These are phyloP conservation scores for Lepus europaeus DNA, from an alignment of 2,113 vertebrate species.

Conservation along the genomic window DNA sequence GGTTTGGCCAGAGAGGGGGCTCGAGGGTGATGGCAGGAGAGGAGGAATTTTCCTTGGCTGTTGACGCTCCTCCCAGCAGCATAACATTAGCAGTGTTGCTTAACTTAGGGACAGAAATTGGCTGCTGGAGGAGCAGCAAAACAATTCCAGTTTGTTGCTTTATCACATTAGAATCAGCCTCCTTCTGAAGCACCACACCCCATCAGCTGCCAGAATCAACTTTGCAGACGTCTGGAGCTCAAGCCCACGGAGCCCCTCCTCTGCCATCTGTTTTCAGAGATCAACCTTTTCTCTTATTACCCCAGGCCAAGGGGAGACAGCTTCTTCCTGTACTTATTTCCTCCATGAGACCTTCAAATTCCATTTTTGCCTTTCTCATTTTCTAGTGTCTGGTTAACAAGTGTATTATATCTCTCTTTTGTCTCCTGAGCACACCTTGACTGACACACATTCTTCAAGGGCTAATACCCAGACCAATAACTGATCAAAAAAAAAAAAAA, in stretches of 20 bases:
- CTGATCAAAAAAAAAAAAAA: background rate
- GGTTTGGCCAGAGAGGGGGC: background rate
- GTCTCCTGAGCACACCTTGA: background rate
- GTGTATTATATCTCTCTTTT: background rate
- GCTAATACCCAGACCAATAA: background rate
- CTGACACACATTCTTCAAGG: background rate
- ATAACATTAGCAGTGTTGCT: background rate
- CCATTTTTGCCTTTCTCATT: constrained; percentile 3
- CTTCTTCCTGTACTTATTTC: background rate
- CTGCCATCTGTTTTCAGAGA: background rate
- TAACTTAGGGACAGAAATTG: background rate
- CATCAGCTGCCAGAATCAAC: background rate
- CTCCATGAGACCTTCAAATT: background rate
- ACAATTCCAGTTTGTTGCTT: constrained; percentile 29
- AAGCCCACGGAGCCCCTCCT: background rate
- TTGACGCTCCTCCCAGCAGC: background rate
- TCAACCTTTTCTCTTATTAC: background rate
- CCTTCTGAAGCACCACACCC: background rate
- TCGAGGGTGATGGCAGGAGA: background rate
- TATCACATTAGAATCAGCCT: background rate
- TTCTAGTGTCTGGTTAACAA: background rate
- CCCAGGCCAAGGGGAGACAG: background rate
- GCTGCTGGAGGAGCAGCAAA: background rate
- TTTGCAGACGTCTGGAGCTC: background rate
- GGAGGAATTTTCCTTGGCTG: background rate